Percentiles rank a stretch among this genome's conserved stretches.
Evolutionary conservation across 2,113 vertebrate species (phyloP).

Genomic region (Microtus ochrogaster): DNA sequence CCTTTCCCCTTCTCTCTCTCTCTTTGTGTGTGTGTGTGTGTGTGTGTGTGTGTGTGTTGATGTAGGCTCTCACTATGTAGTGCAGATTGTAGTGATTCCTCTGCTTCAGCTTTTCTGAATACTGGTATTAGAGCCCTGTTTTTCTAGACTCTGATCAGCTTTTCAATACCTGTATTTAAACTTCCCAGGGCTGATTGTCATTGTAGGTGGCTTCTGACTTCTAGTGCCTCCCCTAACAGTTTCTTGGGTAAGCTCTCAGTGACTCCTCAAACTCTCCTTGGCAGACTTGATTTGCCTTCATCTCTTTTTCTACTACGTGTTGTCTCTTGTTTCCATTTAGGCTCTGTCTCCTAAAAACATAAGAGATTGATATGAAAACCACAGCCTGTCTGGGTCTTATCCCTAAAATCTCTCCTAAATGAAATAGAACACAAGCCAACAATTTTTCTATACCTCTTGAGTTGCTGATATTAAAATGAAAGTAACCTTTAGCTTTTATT

Average conservation of each 20-base stretch:
- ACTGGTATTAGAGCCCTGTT: neutral
- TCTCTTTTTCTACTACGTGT: neutral
- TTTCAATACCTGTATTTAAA: neutral
- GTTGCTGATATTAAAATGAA: slow-evolving; percentile 19
- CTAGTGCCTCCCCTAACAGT: neutral
- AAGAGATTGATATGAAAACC: slow-evolving; percentile 34
- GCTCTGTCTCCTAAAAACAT: slow-evolving; percentile 13
- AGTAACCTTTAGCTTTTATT: slow-evolving; percentile 33
- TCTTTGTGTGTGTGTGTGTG: no score
- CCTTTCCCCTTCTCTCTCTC: no score
- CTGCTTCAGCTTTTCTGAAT: neutral
- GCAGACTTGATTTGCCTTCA: neutral
- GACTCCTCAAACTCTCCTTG: neutral
- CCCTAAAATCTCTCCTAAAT: slow-evolving; percentile 1
- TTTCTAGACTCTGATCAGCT: neutral
- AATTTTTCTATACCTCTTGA: slow-evolving; percentile 5
- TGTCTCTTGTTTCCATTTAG: slow-evolving; percentile 22
- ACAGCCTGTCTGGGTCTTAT: neutral
- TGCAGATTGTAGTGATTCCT: neutral
- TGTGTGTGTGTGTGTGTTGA: neutral
- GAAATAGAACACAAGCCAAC: neutral
- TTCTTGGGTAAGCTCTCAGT: neutral
- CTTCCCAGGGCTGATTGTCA: neutral
- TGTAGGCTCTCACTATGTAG: neutral
- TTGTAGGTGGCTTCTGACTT: neutral